Percentiles rank a stretch among this genome's conserved stretches.
Evolutionary conservation across 2,113 vertebrate species (phyloP).

Genomic region (Arizona elegans): DNA sequence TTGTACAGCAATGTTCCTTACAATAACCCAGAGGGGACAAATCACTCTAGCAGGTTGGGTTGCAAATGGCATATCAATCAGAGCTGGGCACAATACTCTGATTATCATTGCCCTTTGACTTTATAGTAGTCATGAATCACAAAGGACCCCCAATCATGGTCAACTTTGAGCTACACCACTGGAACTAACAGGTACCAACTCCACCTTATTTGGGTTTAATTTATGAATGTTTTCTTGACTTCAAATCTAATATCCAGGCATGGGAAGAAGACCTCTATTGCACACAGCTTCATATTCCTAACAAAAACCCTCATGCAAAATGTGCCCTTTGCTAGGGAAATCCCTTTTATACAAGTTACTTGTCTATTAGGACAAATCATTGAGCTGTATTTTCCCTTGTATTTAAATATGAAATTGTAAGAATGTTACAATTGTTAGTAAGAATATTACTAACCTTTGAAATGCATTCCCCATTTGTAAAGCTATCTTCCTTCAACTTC

Average conservation of each 20-base stretch:
- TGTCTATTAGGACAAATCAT: background rate
- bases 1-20: background rate
- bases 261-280: background rate
- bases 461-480: conserved; percentile 72
- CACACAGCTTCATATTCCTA: background rate
- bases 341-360: background rate
- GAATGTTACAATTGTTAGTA: background rate
- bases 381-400: background rate
- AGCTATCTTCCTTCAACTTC: conserved; percentile 69
- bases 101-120: background rate
- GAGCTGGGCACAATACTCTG: background rate
- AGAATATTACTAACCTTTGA: conserved; percentile 75
- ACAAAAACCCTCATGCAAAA: background rate
- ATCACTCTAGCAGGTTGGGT: background rate
- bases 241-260: background rate
- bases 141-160: background rate
- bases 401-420: background rate
- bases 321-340: background rate
- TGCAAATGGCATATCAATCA: background rate
- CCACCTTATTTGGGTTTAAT: background rate
- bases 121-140: background rate
- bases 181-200: background rate
- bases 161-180: background rate
- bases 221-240: background rate
- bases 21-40: background rate